phyloP scores from a whole-genome alignment of 2,888 invertebrate species.

The Apamea crenata region DNA sequence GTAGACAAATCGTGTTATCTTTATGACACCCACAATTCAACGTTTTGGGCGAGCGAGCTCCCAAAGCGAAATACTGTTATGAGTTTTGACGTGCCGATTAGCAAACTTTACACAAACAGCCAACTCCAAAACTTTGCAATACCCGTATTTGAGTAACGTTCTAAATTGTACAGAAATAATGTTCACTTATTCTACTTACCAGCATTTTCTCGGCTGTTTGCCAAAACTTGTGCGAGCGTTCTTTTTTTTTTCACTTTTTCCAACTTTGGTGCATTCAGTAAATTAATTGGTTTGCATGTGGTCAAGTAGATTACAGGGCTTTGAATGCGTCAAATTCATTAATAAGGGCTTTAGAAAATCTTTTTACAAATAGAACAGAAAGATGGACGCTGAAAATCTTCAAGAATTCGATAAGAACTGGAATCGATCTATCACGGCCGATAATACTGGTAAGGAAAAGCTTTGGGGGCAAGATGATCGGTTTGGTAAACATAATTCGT shows the following conservation, averaged over 20 bases:
- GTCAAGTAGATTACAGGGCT: constrained; percentile 2
- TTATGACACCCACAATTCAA: constrained; percentile 64
- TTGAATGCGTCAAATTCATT: constrained; percentile 11
- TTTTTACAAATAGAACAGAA: not conserved
- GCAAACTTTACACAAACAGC: constrained; percentile 57
- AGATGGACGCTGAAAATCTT: not conserved
- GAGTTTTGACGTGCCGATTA: constrained; percentile 56
- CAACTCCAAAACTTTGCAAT: constrained; percentile 39
- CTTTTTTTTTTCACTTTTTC: constrained; percentile 43
- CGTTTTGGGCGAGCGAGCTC: constrained; percentile 58
- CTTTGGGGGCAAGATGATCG: constrained; percentile 4
- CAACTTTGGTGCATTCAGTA: constrained; percentile 46
- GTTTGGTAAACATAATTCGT: constrained; percentile 25
- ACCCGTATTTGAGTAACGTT: constrained; percentile 63
- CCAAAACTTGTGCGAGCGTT: constrained; percentile 52
- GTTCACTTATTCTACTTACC: constrained; percentile 57
- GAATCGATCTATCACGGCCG: not conserved
- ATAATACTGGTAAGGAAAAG: not conserved
- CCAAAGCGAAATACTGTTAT: constrained; percentile 57
- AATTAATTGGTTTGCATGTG: constrained; percentile 56
- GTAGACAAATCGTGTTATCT: constrained; percentile 71
- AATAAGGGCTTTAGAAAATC: not conserved
- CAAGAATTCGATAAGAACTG: not conserved
- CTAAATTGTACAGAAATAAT: constrained; percentile 58
- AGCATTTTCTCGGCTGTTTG: constrained; percentile 61